phyloP scores from a whole-genome alignment of 30 jellyfish, hydroid and myxozoan genomes.

The Turritopsis rubra region DNA sequence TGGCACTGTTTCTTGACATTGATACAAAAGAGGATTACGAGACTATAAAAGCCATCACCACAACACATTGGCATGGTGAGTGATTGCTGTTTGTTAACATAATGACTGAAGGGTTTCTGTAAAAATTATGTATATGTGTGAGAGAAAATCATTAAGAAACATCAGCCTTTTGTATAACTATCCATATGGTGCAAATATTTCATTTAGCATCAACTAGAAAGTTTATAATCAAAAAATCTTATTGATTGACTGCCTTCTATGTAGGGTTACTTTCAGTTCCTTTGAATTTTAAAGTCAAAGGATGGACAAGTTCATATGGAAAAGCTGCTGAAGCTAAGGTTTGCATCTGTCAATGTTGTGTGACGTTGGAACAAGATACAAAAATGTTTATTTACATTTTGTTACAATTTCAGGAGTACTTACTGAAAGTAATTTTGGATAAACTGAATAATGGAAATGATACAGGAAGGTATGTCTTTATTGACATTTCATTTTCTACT shows the following conservation, averaged over 20 bases:
- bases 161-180: too few relatives aligned
- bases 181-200: too few relatives aligned
- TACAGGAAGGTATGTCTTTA: conserved; percentile 12
- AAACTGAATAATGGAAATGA: conserved; percentile 2
- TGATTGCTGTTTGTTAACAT: too few relatives aligned
- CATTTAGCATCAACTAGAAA: too few relatives aligned
- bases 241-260: background rate
- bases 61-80: conserved; percentile 85
- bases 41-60: conserved; percentile 41
- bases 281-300: conserved; percentile 49
- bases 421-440: background rate
- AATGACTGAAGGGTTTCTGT: too few relatives aligned
- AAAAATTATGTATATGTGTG: background rate
- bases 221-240: too few relatives aligned
- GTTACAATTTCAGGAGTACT: background rate
- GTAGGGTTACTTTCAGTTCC: conserved; percentile 81
- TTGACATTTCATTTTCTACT: background rate
- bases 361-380: too few relatives aligned
- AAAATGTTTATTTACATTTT: background rate
- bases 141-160: background rate
- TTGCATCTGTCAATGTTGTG: too few relatives aligned
- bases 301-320: conserved; percentile 75
- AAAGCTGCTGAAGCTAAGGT: conserved; percentile 87
- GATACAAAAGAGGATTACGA: conserved; percentile 30
- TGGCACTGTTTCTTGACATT: conserved; percentile 52